phyloP scores from a whole-genome alignment of 2,113 vertebrate genomes.

The Dipodomys stephensi region DNA sequence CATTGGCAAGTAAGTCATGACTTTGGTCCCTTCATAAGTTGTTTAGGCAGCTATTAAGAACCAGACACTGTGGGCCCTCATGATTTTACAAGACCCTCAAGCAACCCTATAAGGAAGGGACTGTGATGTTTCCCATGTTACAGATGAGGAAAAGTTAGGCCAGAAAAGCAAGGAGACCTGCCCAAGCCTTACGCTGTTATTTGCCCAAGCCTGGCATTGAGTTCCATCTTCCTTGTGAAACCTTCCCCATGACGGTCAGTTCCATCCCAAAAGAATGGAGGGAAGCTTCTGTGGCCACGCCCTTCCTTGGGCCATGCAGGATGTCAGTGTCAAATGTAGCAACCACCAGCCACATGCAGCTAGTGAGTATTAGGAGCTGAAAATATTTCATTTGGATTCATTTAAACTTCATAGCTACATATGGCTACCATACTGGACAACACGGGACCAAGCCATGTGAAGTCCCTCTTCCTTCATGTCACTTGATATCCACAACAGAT shows the following conservation, averaged over 20 bases:
- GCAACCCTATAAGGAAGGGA: background rate
- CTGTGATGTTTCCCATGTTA: background rate
- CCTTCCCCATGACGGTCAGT: too few species aligned
- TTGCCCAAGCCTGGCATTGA: background rate
- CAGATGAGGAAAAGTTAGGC: background rate
- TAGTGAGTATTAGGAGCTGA: background rate
- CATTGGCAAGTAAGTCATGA: background rate
- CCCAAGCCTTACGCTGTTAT: background rate
- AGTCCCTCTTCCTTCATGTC: background rate
- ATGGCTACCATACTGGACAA: background rate
- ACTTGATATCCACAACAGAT: background rate
- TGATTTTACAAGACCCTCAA: background rate
- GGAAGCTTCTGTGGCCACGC: too few species aligned
- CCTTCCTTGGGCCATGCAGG: too few species aligned
- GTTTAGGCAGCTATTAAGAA: background rate
- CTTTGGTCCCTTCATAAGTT: background rate
- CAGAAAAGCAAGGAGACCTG: background rate
- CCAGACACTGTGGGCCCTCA: background rate
- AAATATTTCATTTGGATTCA: background rate
- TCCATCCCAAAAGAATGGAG: too few species aligned
- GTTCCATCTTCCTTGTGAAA: too few species aligned
- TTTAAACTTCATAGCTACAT: background rate
- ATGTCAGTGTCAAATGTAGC: too few species aligned
- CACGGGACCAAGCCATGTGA: background rate
- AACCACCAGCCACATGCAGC: too few species aligned